Conservation (phyloP, 1,140 invertebrate genomes). For the Neotoxoptera formosana region DNA sequence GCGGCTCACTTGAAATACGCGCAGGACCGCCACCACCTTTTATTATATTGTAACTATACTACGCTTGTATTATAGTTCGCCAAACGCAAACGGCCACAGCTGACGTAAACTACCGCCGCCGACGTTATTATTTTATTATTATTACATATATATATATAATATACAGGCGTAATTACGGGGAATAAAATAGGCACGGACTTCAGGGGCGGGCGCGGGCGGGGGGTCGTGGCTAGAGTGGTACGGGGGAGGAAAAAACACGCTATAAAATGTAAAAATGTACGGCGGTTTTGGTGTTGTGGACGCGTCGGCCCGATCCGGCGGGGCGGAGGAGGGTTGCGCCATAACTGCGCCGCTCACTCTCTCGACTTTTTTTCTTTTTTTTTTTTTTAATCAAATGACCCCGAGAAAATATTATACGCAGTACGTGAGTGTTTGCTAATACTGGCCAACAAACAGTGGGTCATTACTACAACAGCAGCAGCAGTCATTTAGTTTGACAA, state of each 20-base stretch:
- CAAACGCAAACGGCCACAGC: slow-evolving; percentile 37
- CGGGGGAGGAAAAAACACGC: background rate
- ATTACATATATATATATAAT: background rate
- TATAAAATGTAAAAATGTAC: slow-evolving; percentile 6
- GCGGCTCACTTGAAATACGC: background rate
- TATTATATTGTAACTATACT: background rate
- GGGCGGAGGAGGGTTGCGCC: background rate
- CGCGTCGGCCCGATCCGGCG: background rate
- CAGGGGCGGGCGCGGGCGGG: too few species aligned
- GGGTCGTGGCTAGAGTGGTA: background rate
- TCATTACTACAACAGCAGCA: background rate
- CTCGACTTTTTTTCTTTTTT: background rate
- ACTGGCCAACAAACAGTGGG: background rate
- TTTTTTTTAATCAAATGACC: slow-evolving; percentile 21
- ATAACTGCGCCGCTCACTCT: background rate
- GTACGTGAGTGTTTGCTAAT: background rate
- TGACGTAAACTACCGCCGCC: slow-evolving; percentile 36
- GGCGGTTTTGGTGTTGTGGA: background rate
- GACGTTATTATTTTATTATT: background rate
- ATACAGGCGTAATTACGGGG: background rate
- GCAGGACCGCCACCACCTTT: background rate
- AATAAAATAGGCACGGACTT: background rate
- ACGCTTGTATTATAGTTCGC: background rate
- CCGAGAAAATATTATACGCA: background rate
- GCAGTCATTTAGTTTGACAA: background rate